These are phyloP conservation scores for Alauda arvensis DNA, from an alignment of 2,797 vertebrate species.

Conservation along the genomic window DNA sequence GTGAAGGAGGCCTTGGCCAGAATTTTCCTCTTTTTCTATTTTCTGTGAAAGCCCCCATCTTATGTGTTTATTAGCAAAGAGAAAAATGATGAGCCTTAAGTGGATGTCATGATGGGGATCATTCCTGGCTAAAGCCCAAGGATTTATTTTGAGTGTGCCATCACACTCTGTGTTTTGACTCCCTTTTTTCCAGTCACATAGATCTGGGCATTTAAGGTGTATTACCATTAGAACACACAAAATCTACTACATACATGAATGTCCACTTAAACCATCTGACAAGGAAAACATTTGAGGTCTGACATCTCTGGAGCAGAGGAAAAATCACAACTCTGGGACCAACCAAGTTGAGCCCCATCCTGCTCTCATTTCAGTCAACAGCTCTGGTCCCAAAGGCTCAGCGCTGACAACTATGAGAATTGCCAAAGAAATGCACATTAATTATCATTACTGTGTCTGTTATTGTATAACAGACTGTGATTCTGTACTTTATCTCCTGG, in stretches of 20 bases:
- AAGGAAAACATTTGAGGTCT: neutral
- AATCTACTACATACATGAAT: fast-evolving
- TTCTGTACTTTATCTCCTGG: conserved; percentile 61
- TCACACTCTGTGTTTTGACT: fast-evolving
- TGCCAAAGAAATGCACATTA: conserved; percentile 47
- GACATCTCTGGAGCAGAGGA: neutral
- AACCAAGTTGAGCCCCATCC: neutral
- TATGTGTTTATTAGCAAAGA: neutral
- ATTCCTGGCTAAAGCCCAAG: neutral
- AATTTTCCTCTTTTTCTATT: neutral
- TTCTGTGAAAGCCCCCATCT: neutral
- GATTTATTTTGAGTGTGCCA: neutral
- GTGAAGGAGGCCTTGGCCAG: neutral
- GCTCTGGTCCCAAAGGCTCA: neutral
- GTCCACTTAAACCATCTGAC: neutral
- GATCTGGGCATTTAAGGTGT: neutral
- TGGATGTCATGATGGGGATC: neutral
- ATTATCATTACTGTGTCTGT: conserved; percentile 62
- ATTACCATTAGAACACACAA: neutral
- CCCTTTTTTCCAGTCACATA: neutral
- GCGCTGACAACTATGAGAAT: conserved; percentile 26
- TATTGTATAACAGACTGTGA: conserved; percentile 66
- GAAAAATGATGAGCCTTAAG: neutral
- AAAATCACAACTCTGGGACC: neutral
- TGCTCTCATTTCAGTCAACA: neutral